Percentiles rank a stretch among this genome's conserved stretches.
phyloP scores from a whole-genome alignment of 2,113 vertebrate species.

The Poeciliopsis turrubarensis region DNA sequence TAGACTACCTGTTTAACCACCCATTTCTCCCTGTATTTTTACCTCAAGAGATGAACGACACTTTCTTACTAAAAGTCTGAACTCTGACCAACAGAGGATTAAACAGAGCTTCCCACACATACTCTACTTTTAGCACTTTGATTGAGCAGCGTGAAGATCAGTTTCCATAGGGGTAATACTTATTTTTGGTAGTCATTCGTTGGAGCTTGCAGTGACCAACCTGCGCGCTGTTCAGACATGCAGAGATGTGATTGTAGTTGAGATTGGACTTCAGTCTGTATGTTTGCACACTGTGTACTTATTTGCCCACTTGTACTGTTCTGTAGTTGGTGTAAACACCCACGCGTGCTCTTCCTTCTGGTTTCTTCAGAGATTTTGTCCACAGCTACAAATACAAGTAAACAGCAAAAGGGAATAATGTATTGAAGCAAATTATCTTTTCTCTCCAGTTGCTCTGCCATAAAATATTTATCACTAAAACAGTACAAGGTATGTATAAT shows the following conservation, averaged over 20 bases:
- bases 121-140: constrained; percentile 38
- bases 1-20: constrained; percentile 15
- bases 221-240: not conserved
- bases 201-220: constrained; percentile 10
- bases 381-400: not conserved
- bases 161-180: constrained; percentile 36
- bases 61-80: constrained; percentile 11
- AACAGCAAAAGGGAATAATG: not conserved
- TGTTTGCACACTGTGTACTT: constrained; percentile 15
- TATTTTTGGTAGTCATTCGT: constrained; percentile 40
- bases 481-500: constrained; percentile 42
- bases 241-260: constrained; percentile 21
- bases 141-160: constrained; percentile 49
- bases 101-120: constrained; percentile 63
- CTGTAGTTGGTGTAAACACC: constrained; percentile 22
- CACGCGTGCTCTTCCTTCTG: constrained; percentile 18
- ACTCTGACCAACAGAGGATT: constrained; percentile 24
- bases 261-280: constrained; percentile 28
- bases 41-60: constrained; percentile 31
- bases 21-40: constrained; percentile 8
- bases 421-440: constrained; percentile 7
- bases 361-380: constrained; percentile 17
- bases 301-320: constrained; percentile 28
- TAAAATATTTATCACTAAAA: constrained; percentile 58
- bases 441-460: constrained; percentile 14